These are phyloP conservation scores for Nezara viridula DNA, from an alignment of 2,888 invertebrate species.

Conservation along the genomic window DNA sequence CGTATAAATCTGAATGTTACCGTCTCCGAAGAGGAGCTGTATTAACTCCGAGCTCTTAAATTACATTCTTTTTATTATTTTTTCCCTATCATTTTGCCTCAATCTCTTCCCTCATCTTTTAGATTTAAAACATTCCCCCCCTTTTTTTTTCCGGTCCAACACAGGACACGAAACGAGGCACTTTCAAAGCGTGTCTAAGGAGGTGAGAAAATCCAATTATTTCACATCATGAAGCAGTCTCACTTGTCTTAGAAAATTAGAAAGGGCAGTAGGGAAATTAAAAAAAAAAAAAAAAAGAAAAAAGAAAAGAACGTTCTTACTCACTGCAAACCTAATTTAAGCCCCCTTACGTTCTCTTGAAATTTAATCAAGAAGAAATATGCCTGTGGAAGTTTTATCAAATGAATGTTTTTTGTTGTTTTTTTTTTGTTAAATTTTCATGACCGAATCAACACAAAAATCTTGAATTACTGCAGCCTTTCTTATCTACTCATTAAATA, in stretches of 20 bases:
- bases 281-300: background rate
- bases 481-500: background rate
- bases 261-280: background rate
- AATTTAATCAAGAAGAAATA: conserved; percentile 41
- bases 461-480: background rate
- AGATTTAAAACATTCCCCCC: background rate
- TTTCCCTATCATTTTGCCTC: background rate
- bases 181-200: conserved; percentile 26
- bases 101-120: conserved; percentile 14
- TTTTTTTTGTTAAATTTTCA: background rate
- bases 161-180: background rate
- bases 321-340: conserved; percentile 3
- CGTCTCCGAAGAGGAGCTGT: conserved; percentile 30
- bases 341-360: background rate
- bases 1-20: conserved; percentile 58
- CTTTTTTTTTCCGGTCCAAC: conserved; percentile 6
- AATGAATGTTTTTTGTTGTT: background rate
- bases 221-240: conserved; percentile 43
- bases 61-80: conserved; percentile 47
- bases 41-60: conserved; percentile 56
- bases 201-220: conserved; percentile 55
- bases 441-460: background rate
- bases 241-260: conserved; percentile 27
- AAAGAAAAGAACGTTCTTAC: background rate
- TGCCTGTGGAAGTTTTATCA: background rate